Evolutionary conservation across 2,888 invertebrate species (phyloP).

Genomic region (Exocentrus adspersus): DNA sequence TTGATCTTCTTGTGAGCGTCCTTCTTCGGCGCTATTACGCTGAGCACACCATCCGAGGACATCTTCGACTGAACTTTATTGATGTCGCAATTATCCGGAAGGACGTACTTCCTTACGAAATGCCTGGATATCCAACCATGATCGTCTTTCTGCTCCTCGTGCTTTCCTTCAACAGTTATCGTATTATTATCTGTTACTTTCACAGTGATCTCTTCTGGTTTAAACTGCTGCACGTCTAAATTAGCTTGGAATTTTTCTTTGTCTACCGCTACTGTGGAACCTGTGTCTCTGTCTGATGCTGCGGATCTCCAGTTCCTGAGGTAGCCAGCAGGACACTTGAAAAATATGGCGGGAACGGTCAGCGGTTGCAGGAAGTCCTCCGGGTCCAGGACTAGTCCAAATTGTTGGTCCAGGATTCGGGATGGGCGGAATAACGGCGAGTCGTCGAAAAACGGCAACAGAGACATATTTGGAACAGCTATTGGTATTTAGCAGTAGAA

Average conservation of each 20-base stretch:
- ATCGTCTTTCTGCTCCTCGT: conserved; percentile 79
- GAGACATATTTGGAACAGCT: conserved; percentile 8
- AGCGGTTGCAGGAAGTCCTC: conserved; percentile 22
- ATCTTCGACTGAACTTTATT: conserved; percentile 76
- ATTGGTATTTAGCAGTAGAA: too few relatives aligned
- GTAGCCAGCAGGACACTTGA: conserved; percentile 30
- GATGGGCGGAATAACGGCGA: not conserved
- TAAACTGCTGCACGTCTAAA: conserved; percentile 73
- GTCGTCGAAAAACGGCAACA: conserved; percentile 19
- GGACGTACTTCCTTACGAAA: conserved; percentile 76
- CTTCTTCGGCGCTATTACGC: conserved; percentile 70
- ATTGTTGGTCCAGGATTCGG: conserved; percentile 16
- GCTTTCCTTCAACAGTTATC: conserved; percentile 80
- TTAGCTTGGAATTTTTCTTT: conserved; percentile 14
- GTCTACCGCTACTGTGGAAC: conserved; percentile 10
- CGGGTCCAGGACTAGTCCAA: conserved; percentile 15
- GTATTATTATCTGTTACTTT: conserved; percentile 72
- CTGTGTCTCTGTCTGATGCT: conserved; percentile 28
- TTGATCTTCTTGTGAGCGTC: not conserved
- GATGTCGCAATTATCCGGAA: conserved; percentile 79
- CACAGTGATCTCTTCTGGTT: conserved; percentile 79
- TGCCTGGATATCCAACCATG: conserved; percentile 80
- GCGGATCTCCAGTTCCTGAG: conserved; percentile 36
- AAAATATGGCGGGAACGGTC: conserved; percentile 3
- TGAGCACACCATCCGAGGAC: conserved; percentile 80